These are phyloP conservation scores for Elachura formosa DNA, from an alignment of 2,113 vertebrate species.

Conservation along the genomic window DNA sequence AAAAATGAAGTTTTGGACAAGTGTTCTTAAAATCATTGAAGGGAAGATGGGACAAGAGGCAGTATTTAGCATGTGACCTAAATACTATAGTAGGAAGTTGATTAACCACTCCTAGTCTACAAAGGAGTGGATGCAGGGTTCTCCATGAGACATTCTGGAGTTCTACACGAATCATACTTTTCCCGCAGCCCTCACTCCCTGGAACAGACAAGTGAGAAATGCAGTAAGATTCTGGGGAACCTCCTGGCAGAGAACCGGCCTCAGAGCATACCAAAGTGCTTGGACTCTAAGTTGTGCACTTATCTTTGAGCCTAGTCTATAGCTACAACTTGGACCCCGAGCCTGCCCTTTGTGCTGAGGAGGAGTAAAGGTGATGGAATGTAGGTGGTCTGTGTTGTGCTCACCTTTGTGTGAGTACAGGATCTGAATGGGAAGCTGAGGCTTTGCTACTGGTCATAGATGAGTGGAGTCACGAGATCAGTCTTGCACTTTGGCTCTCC, in stretches of 20 bases:
- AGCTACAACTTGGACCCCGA: neutral
- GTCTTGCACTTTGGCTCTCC: neutral
- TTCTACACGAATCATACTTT: neutral
- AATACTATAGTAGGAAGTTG: neutral
- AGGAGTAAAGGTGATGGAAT: neutral
- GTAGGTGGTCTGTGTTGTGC: neutral
- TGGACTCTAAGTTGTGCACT: neutral
- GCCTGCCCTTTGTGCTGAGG: neutral
- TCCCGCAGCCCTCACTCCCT: neutral
- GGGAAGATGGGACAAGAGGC: neutral
- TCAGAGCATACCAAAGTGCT: neutral
- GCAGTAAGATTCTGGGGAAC: neutral
- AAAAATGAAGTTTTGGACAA: neutral
- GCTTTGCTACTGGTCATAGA: neutral
- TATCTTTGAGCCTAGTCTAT: neutral
- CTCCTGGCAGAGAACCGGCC: neutral
- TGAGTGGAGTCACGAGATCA: neutral
- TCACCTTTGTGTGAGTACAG: neutral
- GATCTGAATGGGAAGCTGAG: neutral
- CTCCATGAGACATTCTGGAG: accelerated
- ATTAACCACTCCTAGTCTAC: neutral
- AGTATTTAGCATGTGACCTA: neutral
- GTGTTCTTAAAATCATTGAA: neutral
- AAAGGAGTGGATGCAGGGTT: neutral
- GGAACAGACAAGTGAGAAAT: neutral